A percentile compares a stretch with the other conserved stretches of the same genome.
Evolutionary conservation across 1,140 invertebrate genomes (phyloP).

Genomic region (Bicyclus anynana): DNA sequence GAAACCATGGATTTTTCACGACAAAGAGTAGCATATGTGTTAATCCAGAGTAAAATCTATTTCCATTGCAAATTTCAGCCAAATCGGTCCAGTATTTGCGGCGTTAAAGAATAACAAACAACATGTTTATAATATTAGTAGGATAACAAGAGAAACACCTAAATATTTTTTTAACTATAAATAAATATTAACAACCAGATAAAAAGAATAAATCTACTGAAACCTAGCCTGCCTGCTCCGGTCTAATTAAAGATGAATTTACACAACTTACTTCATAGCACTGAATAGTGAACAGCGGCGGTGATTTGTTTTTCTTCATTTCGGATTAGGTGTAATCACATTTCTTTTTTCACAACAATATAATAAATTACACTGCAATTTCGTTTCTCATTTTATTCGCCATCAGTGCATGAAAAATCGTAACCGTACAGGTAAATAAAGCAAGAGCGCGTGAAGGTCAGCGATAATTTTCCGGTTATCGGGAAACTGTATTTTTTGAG

Average conservation of each 20-base stretch:
- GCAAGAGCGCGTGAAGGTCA: constrained; percentile 61
- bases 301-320: constrained; percentile 65
- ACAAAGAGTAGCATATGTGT: too few relatives aligned
- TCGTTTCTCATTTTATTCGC: constrained; percentile 2
- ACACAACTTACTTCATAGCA: constrained; percentile 77
- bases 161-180: too few relatives aligned
- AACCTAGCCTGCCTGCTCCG: not conserved
- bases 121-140: too few relatives aligned
- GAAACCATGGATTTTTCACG: too few relatives aligned
- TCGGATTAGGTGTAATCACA: constrained; percentile 24
- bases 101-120: too few relatives aligned
- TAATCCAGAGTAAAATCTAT: too few relatives aligned
- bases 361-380: constrained; percentile 16
- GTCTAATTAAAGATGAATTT: constrained; percentile 9
- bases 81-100: too few relatives aligned
- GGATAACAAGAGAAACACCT: too few relatives aligned
- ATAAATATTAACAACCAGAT: not conserved
- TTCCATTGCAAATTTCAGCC: too few relatives aligned
- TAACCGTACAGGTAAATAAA: constrained; percentile 37
- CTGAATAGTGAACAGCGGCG: constrained; percentile 74
- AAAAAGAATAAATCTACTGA: not conserved
- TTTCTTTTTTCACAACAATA: constrained; percentile 19
- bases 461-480: constrained; percentile 49
- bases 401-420: constrained; percentile 31
- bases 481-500: constrained; percentile 39